A percentile compares a stretch with the other conserved stretches of the same genome.
These are phyloP conservation scores for Diuraphis noxia DNA, from an alignment of 1,140 invertebrate species.

Conservation along the genomic window DNA sequence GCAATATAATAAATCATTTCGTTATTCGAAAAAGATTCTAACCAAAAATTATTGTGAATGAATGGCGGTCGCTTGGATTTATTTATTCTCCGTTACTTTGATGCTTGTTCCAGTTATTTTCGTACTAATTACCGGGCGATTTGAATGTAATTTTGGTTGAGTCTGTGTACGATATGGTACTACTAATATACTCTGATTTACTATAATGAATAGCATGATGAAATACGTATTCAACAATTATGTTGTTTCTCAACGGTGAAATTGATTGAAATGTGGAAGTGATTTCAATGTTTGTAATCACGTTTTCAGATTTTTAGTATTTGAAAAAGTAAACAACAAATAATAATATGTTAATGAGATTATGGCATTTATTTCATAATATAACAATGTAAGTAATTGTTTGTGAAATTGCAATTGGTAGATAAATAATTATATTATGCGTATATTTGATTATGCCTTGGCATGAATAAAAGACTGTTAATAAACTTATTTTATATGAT, in stretches of 20 bases:
- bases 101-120: background rate
- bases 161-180: background rate
- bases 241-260: background rate
- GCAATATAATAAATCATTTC: background rate
- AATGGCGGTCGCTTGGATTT: background rate
- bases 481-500: background rate
- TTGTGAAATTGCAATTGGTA: no score
- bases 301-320: background rate
- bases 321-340: background rate
- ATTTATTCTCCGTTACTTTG: background rate
- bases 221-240: background rate
- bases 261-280: background rate
- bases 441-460: background rate
- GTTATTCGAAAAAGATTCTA: constrained; percentile 3
- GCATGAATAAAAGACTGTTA: background rate
- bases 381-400: background rate
- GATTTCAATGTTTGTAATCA: background rate
- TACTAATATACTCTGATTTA: background rate
- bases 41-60: constrained; percentile 1
- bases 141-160: no score
- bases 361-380: background rate
- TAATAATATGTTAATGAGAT: background rate
- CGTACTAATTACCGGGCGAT: no score
- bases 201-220: background rate
- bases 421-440: background rate